phyloP scores from a whole-genome alignment of 2,113 vertebrate genomes.

The Daphoenositta chrysoptera region DNA sequence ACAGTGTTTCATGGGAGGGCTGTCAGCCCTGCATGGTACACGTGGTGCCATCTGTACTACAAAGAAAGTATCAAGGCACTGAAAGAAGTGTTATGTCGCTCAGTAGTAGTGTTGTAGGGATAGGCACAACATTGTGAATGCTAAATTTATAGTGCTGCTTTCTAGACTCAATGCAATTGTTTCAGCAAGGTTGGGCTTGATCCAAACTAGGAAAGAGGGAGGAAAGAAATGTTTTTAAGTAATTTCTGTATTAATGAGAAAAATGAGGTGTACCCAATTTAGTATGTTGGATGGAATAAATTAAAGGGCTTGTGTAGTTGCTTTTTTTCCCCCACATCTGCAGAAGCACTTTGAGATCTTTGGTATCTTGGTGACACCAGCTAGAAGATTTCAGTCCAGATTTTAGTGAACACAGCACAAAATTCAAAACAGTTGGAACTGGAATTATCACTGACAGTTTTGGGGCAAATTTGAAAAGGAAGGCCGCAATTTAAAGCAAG shows the following conservation, averaged over 20 bases:
- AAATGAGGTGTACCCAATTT: not conserved
- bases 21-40: not conserved
- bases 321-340: not conserved
- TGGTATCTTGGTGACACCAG: not conserved
- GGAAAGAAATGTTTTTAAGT: not conserved
- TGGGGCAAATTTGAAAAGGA: not conserved
- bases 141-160: not conserved
- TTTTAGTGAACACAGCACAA: not conserved
- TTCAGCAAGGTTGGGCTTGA: not conserved
- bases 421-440: not conserved
- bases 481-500: not conserved
- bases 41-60: not conserved
- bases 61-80: not conserved
- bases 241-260: not conserved
- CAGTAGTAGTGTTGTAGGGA: not conserved
- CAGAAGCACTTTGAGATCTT: not conserved
- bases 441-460: not conserved
- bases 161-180: not conserved
- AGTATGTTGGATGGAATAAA: conserved; percentile 9
- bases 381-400: not conserved
- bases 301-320: not conserved
- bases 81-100: not conserved
- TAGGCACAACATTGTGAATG: not conserved
- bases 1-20: not conserved
- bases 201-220: not conserved